These are phyloP conservation scores for Coilia nasus DNA, from an alignment of 2,797 vertebrate species.

Conservation along the genomic window DNA sequence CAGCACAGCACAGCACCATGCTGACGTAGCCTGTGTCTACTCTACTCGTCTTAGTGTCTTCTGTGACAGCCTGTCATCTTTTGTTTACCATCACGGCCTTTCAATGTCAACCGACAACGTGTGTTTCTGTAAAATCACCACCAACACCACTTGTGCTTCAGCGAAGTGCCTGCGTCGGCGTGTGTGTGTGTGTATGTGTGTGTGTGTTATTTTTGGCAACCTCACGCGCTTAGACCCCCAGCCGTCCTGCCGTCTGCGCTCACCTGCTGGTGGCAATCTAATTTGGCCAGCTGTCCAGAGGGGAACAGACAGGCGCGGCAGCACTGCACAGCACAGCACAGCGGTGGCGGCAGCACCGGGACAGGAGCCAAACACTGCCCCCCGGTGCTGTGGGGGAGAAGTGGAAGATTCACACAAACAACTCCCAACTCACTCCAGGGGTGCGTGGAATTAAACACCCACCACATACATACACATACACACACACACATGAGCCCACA, in stretches of 20 bases:
- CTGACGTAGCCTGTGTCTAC: not conserved
- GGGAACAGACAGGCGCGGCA: not conserved
- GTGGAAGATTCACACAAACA: slow-evolving; percentile 52
- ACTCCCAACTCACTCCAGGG: slow-evolving; percentile 65
- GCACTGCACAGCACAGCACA: not conserved
- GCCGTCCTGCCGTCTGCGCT: not conserved
- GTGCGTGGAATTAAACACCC: slow-evolving; percentile 76
- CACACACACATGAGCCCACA: no score
- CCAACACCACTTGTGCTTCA: not conserved
- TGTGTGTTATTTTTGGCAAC: not conserved
- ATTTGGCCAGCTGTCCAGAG: not conserved
- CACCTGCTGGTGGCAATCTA: not conserved
- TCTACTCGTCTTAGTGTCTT: not conserved
- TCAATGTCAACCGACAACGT: not conserved
- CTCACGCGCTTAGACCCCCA: not conserved
- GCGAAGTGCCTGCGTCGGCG: not conserved
- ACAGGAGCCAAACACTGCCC: not conserved
- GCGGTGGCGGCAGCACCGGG: not conserved
- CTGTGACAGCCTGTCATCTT: not conserved
- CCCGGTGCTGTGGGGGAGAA: slow-evolving; percentile 1
- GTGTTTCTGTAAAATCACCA: not conserved
- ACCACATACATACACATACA: slow-evolving; percentile 45
- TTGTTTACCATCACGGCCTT: not conserved
- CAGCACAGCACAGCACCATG: no score
- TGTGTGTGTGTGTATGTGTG: not conserved